A percentile compares a stretch with the other conserved stretches of the same genome.
Conservation (phyloP, 2,888 invertebrate genomes). For the Gastrophysa polygoni region DNA sequence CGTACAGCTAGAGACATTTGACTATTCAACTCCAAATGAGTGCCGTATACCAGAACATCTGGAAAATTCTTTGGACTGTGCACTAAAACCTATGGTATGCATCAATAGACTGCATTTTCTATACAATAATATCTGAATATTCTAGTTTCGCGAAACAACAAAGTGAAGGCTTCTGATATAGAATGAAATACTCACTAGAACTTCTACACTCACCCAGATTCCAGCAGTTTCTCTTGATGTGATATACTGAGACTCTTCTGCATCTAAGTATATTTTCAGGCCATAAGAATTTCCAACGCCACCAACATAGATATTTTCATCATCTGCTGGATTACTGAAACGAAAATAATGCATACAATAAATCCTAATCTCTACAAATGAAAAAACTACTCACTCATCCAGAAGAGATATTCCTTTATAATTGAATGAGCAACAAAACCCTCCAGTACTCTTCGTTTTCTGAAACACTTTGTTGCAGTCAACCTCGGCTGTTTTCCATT, state of each 20-base stretch:
- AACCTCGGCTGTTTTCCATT: background rate
- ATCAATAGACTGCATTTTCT: no score
- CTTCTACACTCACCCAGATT: background rate
- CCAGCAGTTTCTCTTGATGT: background rate
- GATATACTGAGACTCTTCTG: constrained; percentile 5
- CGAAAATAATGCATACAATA: background rate
- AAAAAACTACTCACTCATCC: background rate
- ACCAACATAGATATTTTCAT: background rate
- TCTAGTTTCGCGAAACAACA: no score
- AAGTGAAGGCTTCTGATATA: no score
- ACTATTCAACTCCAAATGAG: background rate
- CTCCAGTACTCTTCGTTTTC: constrained; percentile 3
- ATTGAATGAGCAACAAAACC: constrained; percentile 10
- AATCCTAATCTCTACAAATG: background rate
- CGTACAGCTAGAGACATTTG: constrained; percentile 23
- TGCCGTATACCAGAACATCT: constrained; percentile 6
- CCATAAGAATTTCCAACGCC: constrained; percentile 5
- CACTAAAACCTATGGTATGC: constrained; percentile 7
- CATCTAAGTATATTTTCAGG: constrained; percentile 7
- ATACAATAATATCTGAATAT: no score
- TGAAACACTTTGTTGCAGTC: background rate
- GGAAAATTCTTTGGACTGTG: constrained; percentile 11
- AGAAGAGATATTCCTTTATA: background rate
- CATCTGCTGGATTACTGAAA: background rate
- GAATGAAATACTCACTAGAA: no score